A percentile compares a stretch with the other conserved stretches of the same genome.
Conservation (phyloP, 2,888 invertebrate genomes). For the Minunthozetes semirufus region DNA sequence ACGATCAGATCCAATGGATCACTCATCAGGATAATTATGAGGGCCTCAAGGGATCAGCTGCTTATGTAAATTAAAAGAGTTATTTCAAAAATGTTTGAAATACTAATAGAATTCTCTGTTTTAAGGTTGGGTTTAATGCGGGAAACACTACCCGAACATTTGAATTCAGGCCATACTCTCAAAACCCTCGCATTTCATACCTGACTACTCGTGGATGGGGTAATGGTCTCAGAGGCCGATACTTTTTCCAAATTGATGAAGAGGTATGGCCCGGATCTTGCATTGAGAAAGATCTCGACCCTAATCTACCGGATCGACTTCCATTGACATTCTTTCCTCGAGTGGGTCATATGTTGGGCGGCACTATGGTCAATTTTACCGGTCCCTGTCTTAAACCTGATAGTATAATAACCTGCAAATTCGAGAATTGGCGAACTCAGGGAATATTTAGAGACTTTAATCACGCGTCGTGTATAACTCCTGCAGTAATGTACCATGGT, state of each 20-base stretch:
- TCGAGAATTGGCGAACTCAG: slow-evolving; percentile 44
- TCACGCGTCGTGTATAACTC: slow-evolving; percentile 81
- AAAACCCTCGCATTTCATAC: slow-evolving; percentile 73
- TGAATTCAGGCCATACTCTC: slow-evolving; percentile 84
- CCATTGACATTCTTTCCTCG: slow-evolving; percentile 84
- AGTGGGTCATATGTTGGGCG: slow-evolving; percentile 94
- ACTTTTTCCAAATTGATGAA: slow-evolving; percentile 90
- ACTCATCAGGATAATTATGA: slow-evolving; percentile 77
- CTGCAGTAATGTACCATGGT: slow-evolving; percentile 76
- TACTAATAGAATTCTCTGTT: background rate
- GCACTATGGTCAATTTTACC: slow-evolving; percentile 89
- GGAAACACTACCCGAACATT: slow-evolving; percentile 85
- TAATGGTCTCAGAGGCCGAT: slow-evolving; percentile 79
- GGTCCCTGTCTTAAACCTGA: slow-evolving; percentile 81
- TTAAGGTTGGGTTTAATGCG: slow-evolving; percentile 79
- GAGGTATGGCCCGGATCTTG: slow-evolving; percentile 87
- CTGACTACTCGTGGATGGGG: slow-evolving; percentile 76
- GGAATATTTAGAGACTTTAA: slow-evolving; percentile 55
- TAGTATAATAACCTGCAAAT: slow-evolving; percentile 61
- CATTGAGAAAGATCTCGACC: slow-evolving; percentile 48
- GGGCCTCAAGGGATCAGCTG: slow-evolving; percentile 79
- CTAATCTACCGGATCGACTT: slow-evolving; percentile 49
- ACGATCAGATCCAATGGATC: slow-evolving; percentile 81
- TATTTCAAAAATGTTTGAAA: background rate
- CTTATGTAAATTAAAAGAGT: slow-evolving; percentile 53